A percentile compares a stretch with the other conserved stretches of the same genome.
Conservation (phyloP, 2,888 invertebrate genomes). For the Sylvicola fuscatus region DNA sequence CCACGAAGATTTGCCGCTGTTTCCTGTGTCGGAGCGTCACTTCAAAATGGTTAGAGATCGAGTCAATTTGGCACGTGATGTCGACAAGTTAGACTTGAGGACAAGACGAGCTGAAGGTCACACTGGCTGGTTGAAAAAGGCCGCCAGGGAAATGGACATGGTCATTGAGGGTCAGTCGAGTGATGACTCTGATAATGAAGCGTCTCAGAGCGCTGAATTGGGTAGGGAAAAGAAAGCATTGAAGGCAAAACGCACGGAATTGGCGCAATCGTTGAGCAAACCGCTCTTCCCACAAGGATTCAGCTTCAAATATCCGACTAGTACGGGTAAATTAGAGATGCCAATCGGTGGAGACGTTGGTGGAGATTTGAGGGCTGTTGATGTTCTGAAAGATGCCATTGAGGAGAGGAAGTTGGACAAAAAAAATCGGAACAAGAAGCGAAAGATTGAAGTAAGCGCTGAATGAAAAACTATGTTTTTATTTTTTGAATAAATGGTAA, state of each 20-base stretch:
- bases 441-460: constrained; percentile 3
- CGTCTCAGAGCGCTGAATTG: constrained; percentile 13
- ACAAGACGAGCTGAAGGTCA: constrained; percentile 40
- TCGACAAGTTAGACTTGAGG: constrained; percentile 56
- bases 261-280: constrained; percentile 30
- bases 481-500: no score
- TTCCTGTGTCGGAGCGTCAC: constrained; percentile 47
- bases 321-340: constrained; percentile 16
- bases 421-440: constrained; percentile 19
- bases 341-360: constrained; percentile 6
- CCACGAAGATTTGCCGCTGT: constrained; percentile 67
- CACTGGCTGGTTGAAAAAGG: constrained; percentile 68
- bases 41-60: constrained; percentile 45
- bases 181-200: constrained; percentile 20
- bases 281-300: constrained; percentile 48
- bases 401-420: constrained; percentile 19
- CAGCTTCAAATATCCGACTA: constrained; percentile 33
- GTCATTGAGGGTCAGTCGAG: constrained; percentile 41
- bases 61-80: constrained; percentile 53
- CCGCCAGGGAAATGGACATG: constrained; percentile 80
- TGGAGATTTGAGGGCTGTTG: constrained; percentile 26
- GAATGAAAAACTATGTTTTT: no score
- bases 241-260: constrained; percentile 29
- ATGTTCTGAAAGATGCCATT: constrained; percentile 31
- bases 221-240: constrained; percentile 22